Conservation (phyloP, 2,888 invertebrate species). For the Tipula confusa region DNA sequence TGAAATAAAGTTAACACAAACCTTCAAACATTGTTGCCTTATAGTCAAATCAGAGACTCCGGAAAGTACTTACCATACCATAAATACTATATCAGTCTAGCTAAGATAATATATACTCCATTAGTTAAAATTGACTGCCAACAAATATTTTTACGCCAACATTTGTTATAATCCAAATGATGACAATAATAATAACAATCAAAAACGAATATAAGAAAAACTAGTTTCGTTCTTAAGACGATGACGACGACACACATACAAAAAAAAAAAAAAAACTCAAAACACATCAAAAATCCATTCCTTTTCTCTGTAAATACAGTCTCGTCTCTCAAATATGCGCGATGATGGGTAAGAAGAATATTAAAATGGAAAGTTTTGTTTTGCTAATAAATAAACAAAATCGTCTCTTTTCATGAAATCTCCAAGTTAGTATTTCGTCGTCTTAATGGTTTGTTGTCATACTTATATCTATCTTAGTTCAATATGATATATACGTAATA, state of each 20-base stretch:
- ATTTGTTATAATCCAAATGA: neutral
- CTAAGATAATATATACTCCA: neutral
- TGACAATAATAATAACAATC: conserved; percentile 9
- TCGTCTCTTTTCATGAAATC: neutral
- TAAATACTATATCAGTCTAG: neutral
- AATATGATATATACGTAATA: neutral
- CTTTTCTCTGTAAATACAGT: neutral
- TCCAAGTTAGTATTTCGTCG: neutral
- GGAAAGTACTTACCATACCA: too few relatives aligned
- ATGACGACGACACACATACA: neutral
- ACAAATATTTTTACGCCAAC: neutral
- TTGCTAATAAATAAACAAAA: neutral
- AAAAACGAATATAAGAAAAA: neutral
- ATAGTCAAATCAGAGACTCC: too few relatives aligned
- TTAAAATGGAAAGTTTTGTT: conserved; percentile 3
- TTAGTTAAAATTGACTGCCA: neutral
- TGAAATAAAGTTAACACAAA: too few relatives aligned
- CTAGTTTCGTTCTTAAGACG: neutral
- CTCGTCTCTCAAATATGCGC: neutral
- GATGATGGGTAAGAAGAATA: neutral
- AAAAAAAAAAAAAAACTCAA: too few relatives aligned
- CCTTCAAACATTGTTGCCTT: too few relatives aligned
- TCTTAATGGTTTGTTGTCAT: neutral
- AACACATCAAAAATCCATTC: neutral
- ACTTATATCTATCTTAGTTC: neutral